Percentiles rank a stretch among this genome's conserved stretches.
Evolutionary conservation across 2,888 invertebrate species (phyloP).

Genomic region (Cataglyphis cursor): DNA sequence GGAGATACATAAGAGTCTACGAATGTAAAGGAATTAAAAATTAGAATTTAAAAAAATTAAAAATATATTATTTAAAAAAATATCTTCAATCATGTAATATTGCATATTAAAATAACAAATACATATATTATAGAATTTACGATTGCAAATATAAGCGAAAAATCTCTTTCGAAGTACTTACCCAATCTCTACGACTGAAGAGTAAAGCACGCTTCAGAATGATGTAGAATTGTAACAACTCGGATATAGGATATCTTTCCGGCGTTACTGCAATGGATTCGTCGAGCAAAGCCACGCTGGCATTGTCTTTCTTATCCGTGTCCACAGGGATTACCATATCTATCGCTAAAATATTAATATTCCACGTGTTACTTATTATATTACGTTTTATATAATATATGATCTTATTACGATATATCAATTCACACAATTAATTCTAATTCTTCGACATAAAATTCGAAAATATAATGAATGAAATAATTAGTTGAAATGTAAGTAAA

Average conservation of each 20-base stretch:
- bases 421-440: not conserved
- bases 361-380: not conserved
- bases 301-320: conserved; percentile 91
- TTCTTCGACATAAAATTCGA: not conserved
- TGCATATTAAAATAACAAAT: not conserved
- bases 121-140: not conserved
- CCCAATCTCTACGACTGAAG: conserved; percentile 96
- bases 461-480: conserved; percentile 1
- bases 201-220: conserved; percentile 94
- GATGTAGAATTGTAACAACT: conserved; percentile 94
- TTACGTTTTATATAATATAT: not conserved
- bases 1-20: conserved; percentile 97
- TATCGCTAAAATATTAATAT: conserved; percentile 81
- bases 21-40: conserved; percentile 74
- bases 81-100: not conserved
- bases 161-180: conserved; percentile 85
- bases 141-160: not conserved
- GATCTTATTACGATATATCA: not conserved
- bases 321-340: conserved; percentile 89
- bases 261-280: conserved; percentile 89
- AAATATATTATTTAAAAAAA: not conserved
- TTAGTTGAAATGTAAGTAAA: not conserved
- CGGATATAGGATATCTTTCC: conserved; percentile 93
- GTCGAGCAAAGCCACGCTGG: conserved; percentile 91
- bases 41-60: not conserved